Conservation (phyloP, 2,888 invertebrate species). For the Lomographa bimaculata region DNA sequence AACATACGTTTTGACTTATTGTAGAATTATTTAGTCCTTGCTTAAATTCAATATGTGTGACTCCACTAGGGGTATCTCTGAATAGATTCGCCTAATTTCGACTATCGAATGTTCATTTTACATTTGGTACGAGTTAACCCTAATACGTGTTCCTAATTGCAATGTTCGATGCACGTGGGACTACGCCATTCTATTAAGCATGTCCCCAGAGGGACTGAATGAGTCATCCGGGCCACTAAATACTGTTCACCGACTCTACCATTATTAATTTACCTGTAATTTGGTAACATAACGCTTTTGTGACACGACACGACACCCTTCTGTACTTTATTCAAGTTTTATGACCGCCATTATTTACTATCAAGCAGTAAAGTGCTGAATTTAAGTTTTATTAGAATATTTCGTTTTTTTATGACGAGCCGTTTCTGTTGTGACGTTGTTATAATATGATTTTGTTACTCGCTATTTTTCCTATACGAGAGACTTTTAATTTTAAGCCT, state of each 20-base stretch:
- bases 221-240: slow-evolving; percentile 43
- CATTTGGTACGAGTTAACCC: too few species aligned
- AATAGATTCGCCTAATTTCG: slow-evolving; percentile 4
- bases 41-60: too few species aligned
- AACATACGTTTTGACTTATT: too few species aligned
- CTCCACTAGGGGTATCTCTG: too few species aligned
- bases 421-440: slow-evolving; percentile 8
- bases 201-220: slow-evolving; percentile 44
- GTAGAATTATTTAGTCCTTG: too few species aligned
- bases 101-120: too few species aligned
- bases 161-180: slow-evolving; percentile 31
- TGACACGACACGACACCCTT: slow-evolving; percentile 26
- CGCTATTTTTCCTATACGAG: slow-evolving; percentile 1
- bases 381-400: slow-evolving; percentile 28
- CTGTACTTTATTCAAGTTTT: slow-evolving; percentile 24
- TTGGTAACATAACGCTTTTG: slow-evolving; percentile 17
- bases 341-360: slow-evolving; percentile 25
- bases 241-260: slow-evolving; percentile 39
- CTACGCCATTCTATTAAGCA: slow-evolving; percentile 35
- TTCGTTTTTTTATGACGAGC: slow-evolving; percentile 22
- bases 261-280: slow-evolving; percentile 42
- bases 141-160: slow-evolving; percentile 32
- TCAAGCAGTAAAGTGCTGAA: slow-evolving; percentile 22
- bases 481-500: not conserved
- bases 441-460: slow-evolving; percentile 2